Evolutionary conservation across 2,113 vertebrate genomes (phyloP), one percentile per base, ranked within the genome.

Genomic region (Desmodus rotundus): DNA sequence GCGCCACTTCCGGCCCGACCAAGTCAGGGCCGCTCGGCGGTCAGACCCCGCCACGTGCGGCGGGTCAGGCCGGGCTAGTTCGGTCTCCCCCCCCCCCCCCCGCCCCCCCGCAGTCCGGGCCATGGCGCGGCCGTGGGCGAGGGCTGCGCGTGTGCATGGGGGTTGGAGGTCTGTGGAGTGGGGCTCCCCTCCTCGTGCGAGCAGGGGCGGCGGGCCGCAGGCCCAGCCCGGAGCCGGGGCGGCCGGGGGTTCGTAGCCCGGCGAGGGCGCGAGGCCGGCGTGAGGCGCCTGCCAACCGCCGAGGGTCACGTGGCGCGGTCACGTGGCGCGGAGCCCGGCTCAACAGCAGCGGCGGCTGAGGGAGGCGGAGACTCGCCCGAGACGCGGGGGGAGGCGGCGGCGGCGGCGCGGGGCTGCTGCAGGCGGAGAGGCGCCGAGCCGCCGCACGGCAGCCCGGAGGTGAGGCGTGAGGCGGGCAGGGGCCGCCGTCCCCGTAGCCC

Each of bases 301-400:
- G 77, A 14, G 81, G 92, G 95, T 95, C 94, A 95, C 92, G 92
- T 92, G 90, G 93, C 50, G 50, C 24, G 56, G 78, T 93, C 97
- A 97, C 95, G 97, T 97, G 97, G 67, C 26, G 84, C 91, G 26
- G 54, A 88, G 96, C 89, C 95, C 63, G 95, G 82, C 96, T 88
- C 87, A 14, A 24, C 89, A 77, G 93, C 93, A 33, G 93, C 76
- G 82, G 89, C 67, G 72, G 96, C 81, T 1, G 77, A 68, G 54
- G 74, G 82, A 93, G 95, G 93, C 91, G 96, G 95, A 97, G 96
- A 81, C 93, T 93, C 74, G 87, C 61, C 67, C 19, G 92, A 86
- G 96, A 85, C 96, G 87, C 72, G 63, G 74, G 70, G 38, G 93
- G 77, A 14, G 86, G 93, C 5, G 96, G 93, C 20, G 94, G 94